Percentiles rank a stretch among this genome's conserved stretches.
Conservation (phyloP, 2,888 invertebrate species). For the Andrena flavipes region DNA sequence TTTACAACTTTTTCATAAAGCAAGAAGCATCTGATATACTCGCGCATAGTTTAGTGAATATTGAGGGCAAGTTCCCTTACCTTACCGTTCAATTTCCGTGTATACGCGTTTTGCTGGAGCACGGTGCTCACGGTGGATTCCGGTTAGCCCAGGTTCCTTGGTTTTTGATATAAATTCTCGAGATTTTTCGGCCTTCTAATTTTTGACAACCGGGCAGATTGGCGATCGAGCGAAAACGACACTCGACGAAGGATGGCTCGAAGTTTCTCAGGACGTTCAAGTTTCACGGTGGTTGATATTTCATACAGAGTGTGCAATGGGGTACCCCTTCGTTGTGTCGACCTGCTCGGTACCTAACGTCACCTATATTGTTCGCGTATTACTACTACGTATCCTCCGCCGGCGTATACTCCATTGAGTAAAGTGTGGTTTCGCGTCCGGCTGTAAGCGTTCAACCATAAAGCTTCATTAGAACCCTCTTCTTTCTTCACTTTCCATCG, state of each 20-base stretch:
- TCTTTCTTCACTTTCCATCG: slow-evolving; percentile 21
- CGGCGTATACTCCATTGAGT: slow-evolving; percentile 75
- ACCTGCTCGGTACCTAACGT: slow-evolving; percentile 74
- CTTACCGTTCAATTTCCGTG: neutral
- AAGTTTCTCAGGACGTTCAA: slow-evolving; percentile 84
- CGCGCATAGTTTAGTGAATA: slow-evolving; percentile 68
- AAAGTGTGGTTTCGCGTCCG: slow-evolving; percentile 84
- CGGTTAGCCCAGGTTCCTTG: slow-evolving; percentile 40
- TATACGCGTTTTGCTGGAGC: neutral
- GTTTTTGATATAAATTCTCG: slow-evolving; percentile 63
- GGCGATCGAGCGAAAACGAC: slow-evolving; percentile 58
- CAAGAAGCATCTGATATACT: slow-evolving; percentile 64
- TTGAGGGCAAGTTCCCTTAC: neutral
- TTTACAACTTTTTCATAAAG: slow-evolving; percentile 74
- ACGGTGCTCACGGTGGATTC: neutral
- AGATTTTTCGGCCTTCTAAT: slow-evolving; percentile 59
- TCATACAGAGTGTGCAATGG: slow-evolving; percentile 83
- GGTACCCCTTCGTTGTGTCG: slow-evolving; percentile 72
- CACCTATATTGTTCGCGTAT: slow-evolving; percentile 80
- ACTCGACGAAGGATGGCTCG: slow-evolving; percentile 65
- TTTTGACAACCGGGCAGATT: slow-evolving; percentile 44
- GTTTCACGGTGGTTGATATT: slow-evolving; percentile 85
- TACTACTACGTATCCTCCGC: slow-evolving; percentile 67
- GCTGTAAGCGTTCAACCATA: slow-evolving; percentile 62
- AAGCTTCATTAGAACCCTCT: slow-evolving; percentile 47